Evolutionary conservation across 2,797 vertebrate genomes (phyloP), one percentile per base, ranked within the genome.

Genomic region (Cirrhinus molitorella): DNA sequence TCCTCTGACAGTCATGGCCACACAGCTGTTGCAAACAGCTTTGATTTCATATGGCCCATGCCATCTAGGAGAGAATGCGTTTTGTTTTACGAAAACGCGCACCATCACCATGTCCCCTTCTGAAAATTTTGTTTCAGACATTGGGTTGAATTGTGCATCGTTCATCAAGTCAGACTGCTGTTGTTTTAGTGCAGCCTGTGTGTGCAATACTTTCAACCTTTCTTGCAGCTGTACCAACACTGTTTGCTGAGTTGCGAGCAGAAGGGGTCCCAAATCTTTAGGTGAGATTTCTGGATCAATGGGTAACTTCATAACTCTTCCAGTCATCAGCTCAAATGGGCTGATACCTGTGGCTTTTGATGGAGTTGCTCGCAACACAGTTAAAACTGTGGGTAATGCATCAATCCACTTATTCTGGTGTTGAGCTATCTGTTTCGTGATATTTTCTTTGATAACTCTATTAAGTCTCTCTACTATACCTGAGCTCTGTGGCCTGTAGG

Each of bases 261-360:
- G 28, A 2, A 63, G 25, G 0, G 11, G 59, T 23, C 59, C 59
- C 25, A 31, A 12, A 2, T 43, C 40, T 25, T 45, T 17, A 19
- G 51, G 19, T 1, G 49, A 51, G 16, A 81, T 59, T 3, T 75
- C 34, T 70, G 71, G 72, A 5, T 85, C 73, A n/a, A 82, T 78
- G 21, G 79, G 79, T 3, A 82, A 31, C 6, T 79, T 83, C 80
- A 83, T 83, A 0, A 85, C 47, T 37, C 74, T 77, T 5, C 67
- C 75, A 23, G 80, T 85, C 80, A 85, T 85, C 0, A 79, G 12
- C 16, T 85, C 66, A 19, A 49, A 79, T 2, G 68, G 66, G 28
- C 57, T 84, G 10, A 79, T 66, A 9, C 76, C 74, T 25, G 77
- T 79, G 4, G 77, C 77, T 49, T 53, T 79, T n/a, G 77, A 79